Base-by-base conservation (phyloP, 2,113 vertebrate genomes). In the Caracal caracal region DNA sequence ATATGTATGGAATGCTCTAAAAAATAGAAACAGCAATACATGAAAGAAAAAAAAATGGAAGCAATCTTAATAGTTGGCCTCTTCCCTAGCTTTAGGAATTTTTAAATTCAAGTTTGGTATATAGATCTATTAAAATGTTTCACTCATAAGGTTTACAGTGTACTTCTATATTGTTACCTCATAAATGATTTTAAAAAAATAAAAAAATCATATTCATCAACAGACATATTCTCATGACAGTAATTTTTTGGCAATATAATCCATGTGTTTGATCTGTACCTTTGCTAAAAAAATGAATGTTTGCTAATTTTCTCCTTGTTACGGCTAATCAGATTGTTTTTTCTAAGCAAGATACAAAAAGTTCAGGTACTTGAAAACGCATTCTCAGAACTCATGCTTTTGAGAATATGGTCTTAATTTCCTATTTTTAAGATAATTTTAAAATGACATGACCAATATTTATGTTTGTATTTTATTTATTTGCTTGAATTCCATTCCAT, bases 41-140 rank as follows among this genome's bases (percentile, higher is more conserved):
- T 24, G 28, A 15, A 80, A 93, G 49, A 37, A 88, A 85, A 89
- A 89, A 82, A 86, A 71, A 24, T 40, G 4, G 5, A 82, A 53
- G 75, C 43, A 86, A 6, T 63, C 26, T 33, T 68, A 65, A 59
- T 13, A 53, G 17, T 89, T 83, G 91, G 47, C 17, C 24, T 92
- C 47, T 86, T 96, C 35, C 17, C 5, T 70, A 86, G 56, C 22
- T 68, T 75, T 81, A 94, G 17, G 40, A 83, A 19, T 26, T 63
- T 97, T 96, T 86, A 89, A 73, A 3, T 88, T 94, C 22, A 96
- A 81, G 20, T 89, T 68, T 86, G 22, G 11, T 78, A 65, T 73
- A 91, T 24, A 86, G 16, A n/a, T 24, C 19, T 85, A 43, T 85
- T 94, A 94, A 97, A 96, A 94, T 83, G 82, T 47, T 93, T 96